Percentiles rank a stretch among this genome's conserved stretches.
Conservation (phyloP, 2,797 vertebrate species). For the Odontamblyopus rebecca region DNA sequence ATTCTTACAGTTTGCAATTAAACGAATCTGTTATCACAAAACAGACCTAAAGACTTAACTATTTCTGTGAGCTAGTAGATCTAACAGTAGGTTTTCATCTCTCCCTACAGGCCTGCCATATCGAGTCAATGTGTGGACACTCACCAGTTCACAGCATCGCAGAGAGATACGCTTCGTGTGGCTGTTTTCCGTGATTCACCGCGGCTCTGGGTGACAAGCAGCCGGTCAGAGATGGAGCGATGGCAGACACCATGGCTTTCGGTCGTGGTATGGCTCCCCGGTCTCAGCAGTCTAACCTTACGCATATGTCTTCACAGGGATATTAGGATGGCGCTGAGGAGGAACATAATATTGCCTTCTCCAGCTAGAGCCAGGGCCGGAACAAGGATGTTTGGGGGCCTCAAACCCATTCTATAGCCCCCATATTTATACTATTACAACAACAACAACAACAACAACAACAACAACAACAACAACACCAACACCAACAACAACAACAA, state of each 20-base stretch:
- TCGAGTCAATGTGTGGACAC: not conserved
- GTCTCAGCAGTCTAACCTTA: not conserved
- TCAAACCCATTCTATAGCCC: not conserved
- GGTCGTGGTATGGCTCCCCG: constrained; percentile 16
- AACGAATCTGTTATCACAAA: not conserved
- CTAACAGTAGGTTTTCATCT: not conserved
- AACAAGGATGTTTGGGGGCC: not conserved
- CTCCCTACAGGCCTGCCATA: not conserved
- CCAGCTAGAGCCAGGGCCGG: constrained; percentile 28
- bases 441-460: no score
- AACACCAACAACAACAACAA: no score
- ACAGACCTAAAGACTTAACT: not conserved
- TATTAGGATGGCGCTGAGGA: constrained; percentile 34
- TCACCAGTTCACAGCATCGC: constrained; percentile 32
- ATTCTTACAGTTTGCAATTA: not conserved
- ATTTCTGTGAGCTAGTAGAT: not conserved
- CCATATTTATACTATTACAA: not conserved
- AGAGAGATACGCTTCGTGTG: constrained; percentile 5
- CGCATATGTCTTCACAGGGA: not conserved
- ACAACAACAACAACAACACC: no score
- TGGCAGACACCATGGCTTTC: constrained; percentile 24
- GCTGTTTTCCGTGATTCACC: constrained; percentile 23
- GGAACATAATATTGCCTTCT: constrained; percentile 3
- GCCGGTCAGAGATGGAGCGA: not conserved
- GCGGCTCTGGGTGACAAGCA: constrained; percentile 1